phyloP scores from a whole-genome alignment of 1,140 invertebrate species.

The Psix sp. region DNA sequence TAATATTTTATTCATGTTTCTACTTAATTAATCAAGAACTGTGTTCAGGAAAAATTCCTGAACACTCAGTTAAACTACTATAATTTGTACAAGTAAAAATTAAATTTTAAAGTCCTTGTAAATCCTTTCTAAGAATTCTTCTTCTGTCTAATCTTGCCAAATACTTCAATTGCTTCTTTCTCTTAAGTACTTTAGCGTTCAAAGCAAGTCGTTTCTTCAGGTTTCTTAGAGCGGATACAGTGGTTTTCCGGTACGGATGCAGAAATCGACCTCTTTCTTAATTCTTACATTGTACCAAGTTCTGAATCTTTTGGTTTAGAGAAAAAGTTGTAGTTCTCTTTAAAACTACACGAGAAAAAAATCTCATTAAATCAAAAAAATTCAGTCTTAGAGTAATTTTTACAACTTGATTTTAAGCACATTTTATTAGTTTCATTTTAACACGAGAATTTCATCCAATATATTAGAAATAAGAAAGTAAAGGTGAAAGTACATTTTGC shows the following conservation, averaged over 20 bases:
- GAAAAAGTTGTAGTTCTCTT: conserved; percentile 29
- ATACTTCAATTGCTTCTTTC: conserved; percentile 22
- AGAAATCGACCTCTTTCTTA: conserved; percentile 51
- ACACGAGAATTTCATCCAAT: too few relatives aligned
- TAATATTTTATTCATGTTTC: too few relatives aligned
- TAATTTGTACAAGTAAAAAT: too few relatives aligned
- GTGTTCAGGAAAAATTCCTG: too few relatives aligned
- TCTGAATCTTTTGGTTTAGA: conserved; percentile 14
- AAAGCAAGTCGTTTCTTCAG: conserved; percentile 23
- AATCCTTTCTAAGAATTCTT: conserved; percentile 10
- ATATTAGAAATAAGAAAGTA: too few relatives aligned
- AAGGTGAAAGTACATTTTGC: too few relatives aligned
- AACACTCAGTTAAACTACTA: too few relatives aligned
- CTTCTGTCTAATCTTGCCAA: conserved; percentile 20
- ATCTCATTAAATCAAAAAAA: neutral
- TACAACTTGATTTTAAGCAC: too few relatives aligned
- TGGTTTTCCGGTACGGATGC: conserved; percentile 49
- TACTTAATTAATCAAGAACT: too few relatives aligned
- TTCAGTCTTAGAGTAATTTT: too few relatives aligned
- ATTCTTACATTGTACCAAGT: conserved; percentile 22
- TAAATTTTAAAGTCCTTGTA: conserved; percentile 1
- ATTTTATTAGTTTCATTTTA: too few relatives aligned
- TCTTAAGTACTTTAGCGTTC: conserved; percentile 21
- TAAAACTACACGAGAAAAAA: conserved; percentile 15
- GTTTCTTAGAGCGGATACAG: conserved; percentile 37